Evolutionary conservation across 2,888 invertebrate genomes (phyloP).

Genomic region (Unio delphinus): DNA sequence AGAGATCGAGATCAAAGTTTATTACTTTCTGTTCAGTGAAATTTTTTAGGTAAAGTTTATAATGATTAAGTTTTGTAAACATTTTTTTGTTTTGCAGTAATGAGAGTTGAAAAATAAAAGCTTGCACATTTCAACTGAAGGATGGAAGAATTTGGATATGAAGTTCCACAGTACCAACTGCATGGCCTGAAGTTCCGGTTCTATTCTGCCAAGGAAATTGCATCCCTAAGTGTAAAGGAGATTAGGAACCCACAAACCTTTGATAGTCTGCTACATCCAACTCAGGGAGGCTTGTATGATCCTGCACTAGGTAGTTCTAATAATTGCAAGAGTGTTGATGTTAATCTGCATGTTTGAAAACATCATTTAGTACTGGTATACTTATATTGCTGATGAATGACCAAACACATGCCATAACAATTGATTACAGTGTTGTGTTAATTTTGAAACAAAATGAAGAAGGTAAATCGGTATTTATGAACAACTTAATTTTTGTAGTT

Average conservation of each 20-base stretch:
- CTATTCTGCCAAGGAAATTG: conserved; percentile 84
- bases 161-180: conserved; percentile 30
- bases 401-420: too few species aligned
- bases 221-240: conserved; percentile 84
- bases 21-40: too few species aligned
- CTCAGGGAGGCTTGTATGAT: conserved; percentile 92
- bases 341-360: neutral
- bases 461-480: too few species aligned
- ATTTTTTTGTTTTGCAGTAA: too few species aligned
- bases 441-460: too few species aligned
- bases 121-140: neutral
- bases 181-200: conserved; percentile 78
- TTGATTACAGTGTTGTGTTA: too few species aligned
- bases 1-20: too few species aligned
- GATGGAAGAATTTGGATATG: conserved; percentile 14
- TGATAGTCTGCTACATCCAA: conserved; percentile 86
- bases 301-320: conserved; percentile 79
- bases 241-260: conserved; percentile 85
- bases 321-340: neutral
- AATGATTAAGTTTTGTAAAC: too few species aligned
- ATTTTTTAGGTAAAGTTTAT: too few species aligned
- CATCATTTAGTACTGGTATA: neutral
- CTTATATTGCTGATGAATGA: neutral
- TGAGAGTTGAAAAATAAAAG: too few species aligned
- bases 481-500: too few species aligned